Base-by-base conservation (phyloP, 2,888 invertebrate genomes). In the Cremastinae sp. region DNA sequence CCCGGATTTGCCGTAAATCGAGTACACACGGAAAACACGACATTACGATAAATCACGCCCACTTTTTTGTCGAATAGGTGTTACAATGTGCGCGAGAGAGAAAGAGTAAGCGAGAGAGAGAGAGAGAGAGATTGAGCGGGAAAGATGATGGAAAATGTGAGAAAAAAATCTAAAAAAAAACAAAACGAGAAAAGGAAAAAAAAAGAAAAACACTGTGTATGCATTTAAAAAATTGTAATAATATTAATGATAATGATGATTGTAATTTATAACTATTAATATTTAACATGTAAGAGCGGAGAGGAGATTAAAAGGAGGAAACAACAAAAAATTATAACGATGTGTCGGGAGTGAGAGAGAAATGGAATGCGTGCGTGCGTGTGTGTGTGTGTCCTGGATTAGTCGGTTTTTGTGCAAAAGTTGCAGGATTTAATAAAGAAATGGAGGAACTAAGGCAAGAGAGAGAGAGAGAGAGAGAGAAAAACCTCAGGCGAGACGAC, bases 241-340 rank as follows among this genome's bases (percentile, higher is more conserved):
- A 83, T 84, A 85, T 84, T 78, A 79, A 75, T 78, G 74, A 80
- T 85, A 85, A 84, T 79, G 80, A 85, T 84, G 81, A 85, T 85
- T 84, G 85, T 85, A 86, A 85, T 84, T 85, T 85, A 86, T 86
- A 84, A 86, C 83, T 84, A 86, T 83, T 85, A 85, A 85, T 86
- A 85, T 84, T 86, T 85, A 86, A 84, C 84, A 84, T 84, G 83
- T 85, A 84, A 84, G 84, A 83, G 84, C 79, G 73, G 43, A 62
- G 54, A 36, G 22, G 47, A 56, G 65, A 34, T 59, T 49, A 47
- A 41, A 62, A 62, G 4, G 38, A 49, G 41, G 20, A 20, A 54
- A 68, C 12, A 53, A 36, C 22, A 66, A 43, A 56, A n/a, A 59
- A 41, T 28, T 28, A 43, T 38, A 54, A 36, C 64, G 61, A 54